Evolutionary conservation across 2,113 vertebrate genomes (phyloP).

Genomic region (Sylvia atricapilla): DNA sequence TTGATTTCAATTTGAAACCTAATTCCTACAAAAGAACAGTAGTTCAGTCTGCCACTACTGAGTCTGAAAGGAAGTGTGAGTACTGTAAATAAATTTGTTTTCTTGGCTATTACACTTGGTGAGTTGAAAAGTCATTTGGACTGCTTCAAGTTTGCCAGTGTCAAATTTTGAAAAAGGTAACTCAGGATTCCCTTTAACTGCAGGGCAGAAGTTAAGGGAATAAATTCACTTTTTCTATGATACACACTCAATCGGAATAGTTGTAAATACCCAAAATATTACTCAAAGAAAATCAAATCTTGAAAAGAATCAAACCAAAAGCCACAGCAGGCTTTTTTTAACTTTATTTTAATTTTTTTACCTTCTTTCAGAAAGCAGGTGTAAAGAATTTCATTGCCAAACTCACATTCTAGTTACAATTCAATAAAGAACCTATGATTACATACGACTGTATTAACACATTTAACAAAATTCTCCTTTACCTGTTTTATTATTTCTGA

Average conservation of each 20-base stretch:
- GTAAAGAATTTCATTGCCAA: background rate
- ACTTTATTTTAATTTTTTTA: background rate
- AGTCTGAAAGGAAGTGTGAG: background rate
- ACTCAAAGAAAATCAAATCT: background rate
- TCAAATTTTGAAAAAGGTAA: background rate
- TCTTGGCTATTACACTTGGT: background rate
- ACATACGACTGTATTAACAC: background rate
- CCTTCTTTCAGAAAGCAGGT: background rate
- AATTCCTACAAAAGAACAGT: background rate
- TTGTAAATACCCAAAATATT: background rate
- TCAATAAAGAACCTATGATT: background rate
- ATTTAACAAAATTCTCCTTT: background rate
- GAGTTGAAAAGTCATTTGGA: background rate
- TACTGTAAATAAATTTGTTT: background rate
- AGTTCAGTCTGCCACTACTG: background rate
- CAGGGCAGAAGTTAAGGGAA: background rate
- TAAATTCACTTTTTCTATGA: background rate
- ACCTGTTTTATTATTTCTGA: background rate
- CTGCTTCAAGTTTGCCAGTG: background rate
- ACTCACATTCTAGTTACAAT: background rate
- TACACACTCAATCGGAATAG: background rate
- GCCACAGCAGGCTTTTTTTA: background rate
- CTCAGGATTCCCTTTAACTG: background rate
- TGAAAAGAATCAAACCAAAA: background rate
- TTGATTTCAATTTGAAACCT: conserved; percentile 36